These are phyloP conservation scores for Macrotis lagotis DNA, from an alignment of 2,113 vertebrate genomes.

Conservation along the genomic window DNA sequence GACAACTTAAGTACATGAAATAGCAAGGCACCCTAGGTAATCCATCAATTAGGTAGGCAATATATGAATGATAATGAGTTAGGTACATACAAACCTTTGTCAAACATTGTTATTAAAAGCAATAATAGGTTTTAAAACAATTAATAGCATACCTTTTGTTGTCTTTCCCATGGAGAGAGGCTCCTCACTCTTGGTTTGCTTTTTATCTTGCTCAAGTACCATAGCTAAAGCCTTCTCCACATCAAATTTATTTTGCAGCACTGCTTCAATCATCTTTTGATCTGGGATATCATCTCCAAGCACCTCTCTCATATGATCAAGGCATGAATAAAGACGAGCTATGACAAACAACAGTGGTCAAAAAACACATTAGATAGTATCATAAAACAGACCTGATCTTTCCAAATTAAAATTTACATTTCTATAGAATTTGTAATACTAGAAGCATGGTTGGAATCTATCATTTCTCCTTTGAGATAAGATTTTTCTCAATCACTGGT, in stretches of 20 bases:
- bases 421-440: constrained; percentile 17
- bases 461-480: constrained; percentile 17
- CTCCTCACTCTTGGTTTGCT: constrained; percentile 80
- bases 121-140: constrained; percentile 62
- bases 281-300: constrained; percentile 92
- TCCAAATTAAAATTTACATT: constrained; percentile 42
- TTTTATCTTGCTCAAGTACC: constrained; percentile 88
- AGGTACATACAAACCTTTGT: constrained; percentile 19
- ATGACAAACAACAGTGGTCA: constrained; percentile 74
- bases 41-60: constrained; percentile 43
- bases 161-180: constrained; percentile 77
- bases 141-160: constrained; percentile 91
- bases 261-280: constrained; percentile 89
- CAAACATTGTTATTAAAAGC: constrained; percentile 42
- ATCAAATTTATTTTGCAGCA: constrained; percentile 91
- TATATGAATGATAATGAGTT: background rate
- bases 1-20: background rate
- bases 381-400: constrained; percentile 1
- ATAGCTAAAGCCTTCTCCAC: constrained; percentile 91
- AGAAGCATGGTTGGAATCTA: background rate
- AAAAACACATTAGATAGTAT: constrained; percentile 27
- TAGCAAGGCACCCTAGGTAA: background rate
- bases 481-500: constrained; percentile 23
- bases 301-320: constrained; percentile 95
- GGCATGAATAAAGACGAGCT: constrained; percentile 94